A percentile compares a stretch with the other conserved stretches of the same genome.
Evolutionary conservation across 2,113 vertebrate genomes (phyloP).

Genomic region (Peromyscus maniculatus): DNA sequence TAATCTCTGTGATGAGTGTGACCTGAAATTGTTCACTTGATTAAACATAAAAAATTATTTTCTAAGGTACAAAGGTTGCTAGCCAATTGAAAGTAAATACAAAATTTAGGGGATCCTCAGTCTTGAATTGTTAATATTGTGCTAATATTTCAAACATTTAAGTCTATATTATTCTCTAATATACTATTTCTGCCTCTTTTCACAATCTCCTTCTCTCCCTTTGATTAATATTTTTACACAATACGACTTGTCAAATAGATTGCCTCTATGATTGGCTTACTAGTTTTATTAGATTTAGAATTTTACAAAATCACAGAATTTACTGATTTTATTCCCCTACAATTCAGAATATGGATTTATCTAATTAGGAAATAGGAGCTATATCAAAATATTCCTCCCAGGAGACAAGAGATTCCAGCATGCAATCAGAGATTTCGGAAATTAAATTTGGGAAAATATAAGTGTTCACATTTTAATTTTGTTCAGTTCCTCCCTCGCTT

Average conservation of each 20-base stretch:
- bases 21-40: neutral
- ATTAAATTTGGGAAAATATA: conserved; percentile 52
- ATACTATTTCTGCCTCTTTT: neutral
- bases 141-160: neutral
- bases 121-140: neutral
- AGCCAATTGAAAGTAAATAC: neutral
- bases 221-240: conserved; percentile 5
- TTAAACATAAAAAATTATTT: neutral
- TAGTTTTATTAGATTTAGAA: conserved; percentile 49
- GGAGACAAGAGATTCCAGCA: conserved; percentile 53
- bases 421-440: conserved; percentile 50
- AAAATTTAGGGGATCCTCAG: neutral
- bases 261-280: neutral
- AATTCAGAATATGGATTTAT: conserved; percentile 51
- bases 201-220: neutral
- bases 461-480: conserved; percentile 52
- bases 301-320: conserved; percentile 40
- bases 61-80: neutral
- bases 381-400: conserved; percentile 40
- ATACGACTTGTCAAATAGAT: conserved; percentile 25
- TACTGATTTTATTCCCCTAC: conserved; percentile 20
- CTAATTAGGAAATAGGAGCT: conserved; percentile 24
- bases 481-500: neutral
- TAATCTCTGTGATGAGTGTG: neutral
- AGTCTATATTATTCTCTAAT: neutral